Base-by-base conservation (phyloP, 2,888 invertebrate species). In the Neoascia interrupta region DNA sequence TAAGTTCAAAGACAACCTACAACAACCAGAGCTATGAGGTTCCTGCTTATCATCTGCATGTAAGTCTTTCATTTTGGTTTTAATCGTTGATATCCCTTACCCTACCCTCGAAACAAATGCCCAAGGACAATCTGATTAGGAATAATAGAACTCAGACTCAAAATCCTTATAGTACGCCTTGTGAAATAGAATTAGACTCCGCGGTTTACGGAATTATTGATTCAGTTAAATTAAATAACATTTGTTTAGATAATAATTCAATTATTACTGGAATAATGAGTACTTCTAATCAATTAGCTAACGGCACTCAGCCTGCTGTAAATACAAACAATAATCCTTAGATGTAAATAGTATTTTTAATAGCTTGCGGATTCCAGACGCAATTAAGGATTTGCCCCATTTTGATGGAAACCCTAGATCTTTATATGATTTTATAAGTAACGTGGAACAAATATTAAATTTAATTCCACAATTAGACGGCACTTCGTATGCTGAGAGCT, bases 291-390 rank as follows among this genome's bases (percentile, higher is more conserved):
- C 15, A 13, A 15, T 37, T 15, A 15, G 11, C 15, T 37, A 37
- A 37, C 37, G 37, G 15, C 37, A 37, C 37, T n/a, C 37, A 37
- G 37, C 15, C 37, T 37, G 15, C n/a, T 31, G 31, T 31, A 31
- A 31, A 31, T 31, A n/a, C n/a, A n/a, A n/a, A n/a, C n/a, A n/a
- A n/a, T n/a, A n/a, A n/a, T n/a, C n/a, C n/a, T n/a, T n/a, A n/a
- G n/a, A n/a, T n/a, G n/a, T n/a, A n/a, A n/a, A n/a, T n/a, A n/a
- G n/a, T 26, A 26, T 4, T 26, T 26, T 4, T 26, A 26, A 26
- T 26, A 26, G 8, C 5, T 26, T 26, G 8, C 4, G 8, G 5
- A 26, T 8, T 26, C 8, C 8, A 26, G 26, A 26, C 5, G 26
- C 26, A n/a, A n/a, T n/a, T n/a, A n/a, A n/a, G n/a, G n/a, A n/a